Evolutionary conservation across 1,140 invertebrate species (phyloP), one percentile per base, ranked within the genome.

Genomic region (Anagrus nilaparvatae): DNA sequence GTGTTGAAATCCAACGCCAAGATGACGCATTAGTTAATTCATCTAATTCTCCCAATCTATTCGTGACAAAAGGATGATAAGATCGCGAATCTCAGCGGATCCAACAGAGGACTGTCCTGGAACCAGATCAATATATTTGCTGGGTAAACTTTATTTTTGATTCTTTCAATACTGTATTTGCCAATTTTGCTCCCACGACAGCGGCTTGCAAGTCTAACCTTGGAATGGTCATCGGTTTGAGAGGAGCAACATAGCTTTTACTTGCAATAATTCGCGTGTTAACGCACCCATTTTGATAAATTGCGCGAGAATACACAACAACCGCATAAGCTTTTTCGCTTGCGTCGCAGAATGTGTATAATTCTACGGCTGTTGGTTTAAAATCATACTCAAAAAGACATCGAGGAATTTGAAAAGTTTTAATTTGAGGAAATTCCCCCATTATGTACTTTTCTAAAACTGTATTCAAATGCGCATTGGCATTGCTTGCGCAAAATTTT

Each of bases 151-250:
- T 7, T 21, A 31, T 12, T 10, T 40, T n/a, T 14, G 3, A 16
- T 18, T 40, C 38, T 3, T 30, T 23, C 19, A n/a, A 7, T 23
- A 31, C 5, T 7, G 12, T 17, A 6, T 23, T 21, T 5, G 20
- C 18, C 13, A 40, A 17, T 18, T 20, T 14, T 9, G 29, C 18
- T 2, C 18, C 19, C 2, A 40, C 3, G 10, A 40, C 6, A 4
- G 38, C 38, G 4, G 38, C 28, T 19, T 40, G 38, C 9, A 40
- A 16, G 8, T 40, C 38, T 16, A 40, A 32, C 3, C 38, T 9
- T 5, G 37, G 19, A 21, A 7, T 19, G 28, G 16, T 31, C 4
- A 8, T 1, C 12, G 7, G 28, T 40, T 32, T 41, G 17, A 33
- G 16, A 1, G 30, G 21, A 1, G 31, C 21, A 1, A 41, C 30